phyloP scores from a whole-genome alignment of 2,113 vertebrate genomes.

The Callipepla californica region DNA sequence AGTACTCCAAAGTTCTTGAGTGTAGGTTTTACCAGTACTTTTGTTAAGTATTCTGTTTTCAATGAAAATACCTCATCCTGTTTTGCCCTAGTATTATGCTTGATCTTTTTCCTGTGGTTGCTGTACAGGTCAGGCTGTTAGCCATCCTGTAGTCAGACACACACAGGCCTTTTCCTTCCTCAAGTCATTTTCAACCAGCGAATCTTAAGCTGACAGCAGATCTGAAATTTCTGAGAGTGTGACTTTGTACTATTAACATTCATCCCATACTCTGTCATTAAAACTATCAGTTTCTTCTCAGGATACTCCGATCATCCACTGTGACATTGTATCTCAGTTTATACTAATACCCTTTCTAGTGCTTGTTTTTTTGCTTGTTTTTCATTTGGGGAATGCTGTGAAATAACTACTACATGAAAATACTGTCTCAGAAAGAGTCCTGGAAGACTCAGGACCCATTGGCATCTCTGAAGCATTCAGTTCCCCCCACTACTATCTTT shows the following conservation, averaged over 20 bases:
- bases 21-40: background rate
- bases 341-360: background rate
- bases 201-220: background rate
- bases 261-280: background rate
- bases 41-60: background rate
- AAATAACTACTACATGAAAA: background rate
- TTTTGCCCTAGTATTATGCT: background rate
- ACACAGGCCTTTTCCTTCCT: background rate
- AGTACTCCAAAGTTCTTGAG: background rate
- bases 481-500: background rate
- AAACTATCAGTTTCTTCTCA: background rate
- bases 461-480: background rate
- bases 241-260: background rate
- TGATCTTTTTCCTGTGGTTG: background rate
- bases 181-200: background rate
- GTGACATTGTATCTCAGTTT: background rate
- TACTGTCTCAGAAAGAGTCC: background rate
- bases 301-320: background rate
- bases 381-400: background rate
- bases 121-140: background rate
- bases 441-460: background rate
- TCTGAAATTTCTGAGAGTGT: background rate
- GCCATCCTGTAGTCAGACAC: background rate
- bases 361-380: background rate
- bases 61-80: background rate